These are phyloP conservation scores for Drosophila paulistorum DNA, from an alignment of 1,140 invertebrate genomes.

Conservation along the genomic window DNA sequence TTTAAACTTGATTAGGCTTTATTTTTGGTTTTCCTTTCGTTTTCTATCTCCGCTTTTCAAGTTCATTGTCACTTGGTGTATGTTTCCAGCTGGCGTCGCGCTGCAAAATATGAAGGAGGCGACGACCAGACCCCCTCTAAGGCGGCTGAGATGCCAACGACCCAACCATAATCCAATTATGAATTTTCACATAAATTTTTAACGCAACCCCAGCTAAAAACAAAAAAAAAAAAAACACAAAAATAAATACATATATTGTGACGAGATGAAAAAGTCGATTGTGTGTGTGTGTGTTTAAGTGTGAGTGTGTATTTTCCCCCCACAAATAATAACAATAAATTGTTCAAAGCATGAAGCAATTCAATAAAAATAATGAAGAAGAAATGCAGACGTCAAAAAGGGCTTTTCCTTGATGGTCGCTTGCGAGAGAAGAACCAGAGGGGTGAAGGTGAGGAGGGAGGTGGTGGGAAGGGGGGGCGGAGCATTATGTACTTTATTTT, in stretches of 20 bases:
- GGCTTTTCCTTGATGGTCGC: constrained; percentile 7
- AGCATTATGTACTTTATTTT: constrained; percentile 44
- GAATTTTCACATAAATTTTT: constrained; percentile 79
- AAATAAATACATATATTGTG: constrained; percentile 34
- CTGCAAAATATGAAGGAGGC: not conserved
- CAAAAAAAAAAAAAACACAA: constrained; percentile 4
- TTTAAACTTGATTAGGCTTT: not conserved
- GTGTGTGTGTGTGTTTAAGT: not conserved
- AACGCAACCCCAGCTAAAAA: constrained; percentile 45
- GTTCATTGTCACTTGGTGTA: constrained; percentile 67
- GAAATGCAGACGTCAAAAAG: constrained; percentile 38
- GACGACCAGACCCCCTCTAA: constrained; percentile 55
- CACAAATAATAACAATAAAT: constrained; percentile 76
- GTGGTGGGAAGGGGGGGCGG: not conserved
- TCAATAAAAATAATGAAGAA: constrained; percentile 61
- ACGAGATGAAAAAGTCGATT: constrained; percentile 50
- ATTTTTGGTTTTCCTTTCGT: not conserved
- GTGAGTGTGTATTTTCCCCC: constrained; percentile 11
- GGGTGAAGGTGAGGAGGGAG: not conserved
- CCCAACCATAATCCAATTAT: constrained; percentile 79
- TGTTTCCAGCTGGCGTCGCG: not conserved
- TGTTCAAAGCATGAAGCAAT: constrained; percentile 70
- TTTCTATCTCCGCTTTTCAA: constrained; percentile 47
- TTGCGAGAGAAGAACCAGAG: not conserved
- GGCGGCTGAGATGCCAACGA: constrained; percentile 52